Percentiles rank a stretch among this genome's conserved stretches.
phyloP scores from a whole-genome alignment of 2,113 vertebrate genomes.

The Gopherus flavomarginatus region DNA sequence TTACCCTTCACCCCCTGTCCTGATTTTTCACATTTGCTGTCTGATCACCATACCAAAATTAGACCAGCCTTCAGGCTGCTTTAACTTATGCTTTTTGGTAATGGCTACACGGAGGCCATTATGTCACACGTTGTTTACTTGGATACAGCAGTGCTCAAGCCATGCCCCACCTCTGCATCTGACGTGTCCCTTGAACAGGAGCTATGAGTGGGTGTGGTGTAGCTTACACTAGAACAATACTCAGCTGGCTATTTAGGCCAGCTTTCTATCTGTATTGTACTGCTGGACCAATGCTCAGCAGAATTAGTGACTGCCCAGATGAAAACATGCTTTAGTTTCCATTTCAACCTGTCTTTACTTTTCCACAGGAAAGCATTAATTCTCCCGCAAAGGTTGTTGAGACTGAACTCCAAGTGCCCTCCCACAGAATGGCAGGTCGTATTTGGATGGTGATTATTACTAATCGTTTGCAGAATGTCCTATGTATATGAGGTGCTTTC shows the following conservation, averaged over 20 bases:
- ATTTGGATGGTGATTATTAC: background rate
- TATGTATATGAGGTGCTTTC: background rate
- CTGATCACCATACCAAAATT: background rate
- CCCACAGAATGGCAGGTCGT: background rate
- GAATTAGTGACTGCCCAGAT: background rate
- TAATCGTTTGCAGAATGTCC: background rate
- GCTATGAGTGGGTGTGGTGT: too few relatives aligned
- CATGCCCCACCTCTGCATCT: background rate
- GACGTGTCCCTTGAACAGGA: background rate
- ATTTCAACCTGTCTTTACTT: background rate
- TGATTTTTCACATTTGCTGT: too few relatives aligned
- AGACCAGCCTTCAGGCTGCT: background rate
- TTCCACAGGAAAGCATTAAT: background rate
- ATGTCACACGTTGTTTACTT: background rate
- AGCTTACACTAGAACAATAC: background rate
- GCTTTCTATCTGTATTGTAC: background rate
- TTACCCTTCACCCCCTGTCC: too few relatives aligned
- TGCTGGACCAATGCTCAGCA: background rate
- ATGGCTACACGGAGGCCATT: background rate
- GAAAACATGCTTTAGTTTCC: background rate
- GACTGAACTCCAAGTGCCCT: background rate
- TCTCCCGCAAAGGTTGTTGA: background rate
- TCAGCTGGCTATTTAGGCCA: background rate
- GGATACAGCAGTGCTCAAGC: background rate
- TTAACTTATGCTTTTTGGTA: background rate